Base-by-base conservation (phyloP, 2,888 invertebrate species). In the Pyrrhia umbra region DNA sequence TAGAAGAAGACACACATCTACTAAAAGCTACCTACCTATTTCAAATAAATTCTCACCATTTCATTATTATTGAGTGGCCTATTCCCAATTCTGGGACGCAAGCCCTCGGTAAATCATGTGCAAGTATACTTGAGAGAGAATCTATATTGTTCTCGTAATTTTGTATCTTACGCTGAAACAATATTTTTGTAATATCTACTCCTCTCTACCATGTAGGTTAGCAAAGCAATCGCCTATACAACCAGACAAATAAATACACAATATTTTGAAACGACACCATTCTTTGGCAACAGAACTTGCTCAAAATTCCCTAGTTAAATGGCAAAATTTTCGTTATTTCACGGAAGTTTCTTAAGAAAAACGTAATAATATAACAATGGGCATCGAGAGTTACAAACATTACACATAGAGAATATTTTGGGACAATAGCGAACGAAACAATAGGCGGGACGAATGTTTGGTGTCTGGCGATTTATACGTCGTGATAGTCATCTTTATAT, bases 261-360 rank as follows among this genome's bases (percentile, higher is more conserved):
- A 27, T 20, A 64, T 67, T 52, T 68, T 51, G 61, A 34, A 80
- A 66, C 50, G 21, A n/a, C 43, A 20, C 45, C 30, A 27, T 18
- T 58, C 30, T 77, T 68, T 65, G 65, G 78, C 68, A 81, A 80
- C 63, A 60, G 66, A 47, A 55, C 56, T 84, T 84, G 83, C 82
- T 73, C 71, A 79, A 84, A 83, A 84, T 77, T 75, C 45, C 57
- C 49, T 71, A 75, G 59, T 68, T 81, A 73, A 75, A 79, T 60
- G 63, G 62, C 45, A 60, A 63, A 51, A 34, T 67, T 70, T 81
- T 71, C 58, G 68, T 79, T 82, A 83, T 84, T 89, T 85, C 86
- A 85, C 88, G 87, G 88, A 88, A 87, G 86, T 90, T 88, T 90
- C 89, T 82, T 86, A 89, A 89, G 84, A 82, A 86, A 87, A 87